Base-by-base conservation (phyloP, 2,888 invertebrate species). In the Acanthoscelides obtectus region DNA sequence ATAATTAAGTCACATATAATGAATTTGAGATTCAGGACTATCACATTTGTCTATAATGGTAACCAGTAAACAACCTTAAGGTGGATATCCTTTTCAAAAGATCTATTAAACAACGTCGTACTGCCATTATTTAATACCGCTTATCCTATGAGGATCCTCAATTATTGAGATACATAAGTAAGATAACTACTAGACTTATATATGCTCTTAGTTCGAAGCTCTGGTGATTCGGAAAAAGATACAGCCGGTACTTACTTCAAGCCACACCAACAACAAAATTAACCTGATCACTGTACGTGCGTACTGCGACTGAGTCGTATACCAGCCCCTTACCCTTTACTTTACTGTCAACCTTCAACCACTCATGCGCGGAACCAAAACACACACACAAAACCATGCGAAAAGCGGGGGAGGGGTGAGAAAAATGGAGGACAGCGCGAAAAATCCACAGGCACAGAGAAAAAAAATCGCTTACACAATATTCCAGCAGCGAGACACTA, bases 401-500 rank as follows among this genome's bases (percentile, higher is more conserved):
- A 71, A 71, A 68, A 25, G 66, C 64, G 45, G 17, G 22, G 71
- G 69, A 22, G 45, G 17, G 45, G 45, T 4, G 8, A 0, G 67
- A 19, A 17, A 27, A 22, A 45, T 22, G 22, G 22, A 20, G 21
- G 19, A 22, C 17, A 22, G 21, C 20, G 1, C 67, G 69, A 66
- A 67, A 20, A 21, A 68, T 63, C 21, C 64, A 64, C 63, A 69
- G 66, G 19, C 12, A 27, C 20, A 22, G n/a, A 70, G 17, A 65
- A 64, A 70, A 72, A 72, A 66, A 68, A 69, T 69, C 71, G 69
- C 84, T 84, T 85, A 85, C 84, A 85, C 84, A 83, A 66, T 66
- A 66, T 80, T 80, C 79, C 81, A 80, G 78, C 79, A 82, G 77
- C 79, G 78, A 73, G 75, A 73, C 79, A 45, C 77, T 77, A 82